A percentile compares a stretch with the other conserved stretches of the same genome.
phyloP scores from a whole-genome alignment of 1,140 invertebrate species.

The Drosophila nigromelanica region DNA sequence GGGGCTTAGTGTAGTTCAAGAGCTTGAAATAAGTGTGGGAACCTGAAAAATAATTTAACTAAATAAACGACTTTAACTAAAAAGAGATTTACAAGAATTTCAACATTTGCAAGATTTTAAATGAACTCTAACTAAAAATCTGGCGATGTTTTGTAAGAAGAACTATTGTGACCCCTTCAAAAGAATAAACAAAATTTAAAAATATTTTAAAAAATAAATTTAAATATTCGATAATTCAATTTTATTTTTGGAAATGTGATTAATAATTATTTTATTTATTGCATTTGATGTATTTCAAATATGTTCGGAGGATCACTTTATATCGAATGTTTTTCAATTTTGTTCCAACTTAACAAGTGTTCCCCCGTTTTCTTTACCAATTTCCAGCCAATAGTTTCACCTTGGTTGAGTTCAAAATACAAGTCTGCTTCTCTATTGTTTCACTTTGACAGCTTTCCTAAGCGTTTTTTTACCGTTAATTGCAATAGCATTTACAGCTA shows the following conservation, averaged over 20 bases:
- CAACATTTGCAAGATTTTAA: no score
- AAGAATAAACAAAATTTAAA: no score
- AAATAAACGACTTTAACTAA: not conserved
- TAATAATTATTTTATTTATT: no score
- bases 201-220: no score
- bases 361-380: slow-evolving; percentile 8
- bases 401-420: not conserved
- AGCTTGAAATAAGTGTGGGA: not conserved
- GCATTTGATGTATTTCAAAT: no score
- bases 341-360: not conserved
- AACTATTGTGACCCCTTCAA: no score
- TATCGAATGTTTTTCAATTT: no score
- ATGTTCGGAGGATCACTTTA: no score
- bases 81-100: not conserved
- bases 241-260: no score
- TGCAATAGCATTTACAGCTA: slow-evolving; percentile 63
- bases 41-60: not conserved
- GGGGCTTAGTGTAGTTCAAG: not conserved
- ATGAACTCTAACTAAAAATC: no score
- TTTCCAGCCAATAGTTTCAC: slow-evolving; percentile 19
- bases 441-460: slow-evolving; percentile 21
- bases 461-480: slow-evolving; percentile 58
- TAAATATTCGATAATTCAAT: no score
- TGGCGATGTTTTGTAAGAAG: no score
- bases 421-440: slow-evolving; percentile 2